Evolutionary conservation across 2,113 vertebrate species (phyloP).

Genomic region (Candoia aspera): DNA sequence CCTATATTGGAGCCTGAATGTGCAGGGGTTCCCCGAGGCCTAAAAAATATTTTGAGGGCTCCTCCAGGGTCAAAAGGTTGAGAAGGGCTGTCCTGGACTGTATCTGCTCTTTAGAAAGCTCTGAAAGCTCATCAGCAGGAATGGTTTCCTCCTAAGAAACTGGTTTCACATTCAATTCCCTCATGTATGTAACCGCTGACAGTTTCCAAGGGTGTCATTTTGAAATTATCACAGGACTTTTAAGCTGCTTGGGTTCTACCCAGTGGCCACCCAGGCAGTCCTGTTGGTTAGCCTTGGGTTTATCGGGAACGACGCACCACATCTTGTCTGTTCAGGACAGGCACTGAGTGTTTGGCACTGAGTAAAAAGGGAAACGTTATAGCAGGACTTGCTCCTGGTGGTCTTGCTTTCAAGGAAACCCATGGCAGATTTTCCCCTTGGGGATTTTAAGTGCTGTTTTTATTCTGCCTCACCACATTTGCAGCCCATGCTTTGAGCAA

Average conservation of each 20-base stretch:
- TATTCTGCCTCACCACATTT: rapidly evolving
- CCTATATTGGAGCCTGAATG: too few relatives aligned
- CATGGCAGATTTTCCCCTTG: not conserved
- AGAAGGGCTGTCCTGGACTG: not conserved
- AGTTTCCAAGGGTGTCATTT: not conserved
- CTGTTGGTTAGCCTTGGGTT: not conserved
- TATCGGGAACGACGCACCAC: not conserved
- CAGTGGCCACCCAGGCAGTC: not conserved
- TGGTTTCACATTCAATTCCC: not conserved
- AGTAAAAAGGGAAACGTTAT: not conserved
- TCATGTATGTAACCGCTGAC: not conserved
- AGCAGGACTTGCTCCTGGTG: not conserved
- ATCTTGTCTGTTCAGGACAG: conserved; percentile 16
- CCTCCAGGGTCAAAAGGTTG: too few relatives aligned
- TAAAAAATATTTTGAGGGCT: not conserved
- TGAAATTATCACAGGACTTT: not conserved
- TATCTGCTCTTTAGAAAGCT: not conserved
- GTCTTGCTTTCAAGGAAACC: not conserved
- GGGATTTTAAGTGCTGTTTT: not conserved
- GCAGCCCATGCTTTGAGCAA: not conserved
- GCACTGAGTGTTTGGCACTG: not conserved
- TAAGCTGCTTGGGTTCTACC: not conserved
- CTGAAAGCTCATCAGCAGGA: not conserved
- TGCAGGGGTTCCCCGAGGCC: too few relatives aligned
- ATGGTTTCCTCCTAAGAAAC: not conserved